Base-by-base conservation (phyloP, 2,888 invertebrate genomes). In the Napeogenes inachia region DNA sequence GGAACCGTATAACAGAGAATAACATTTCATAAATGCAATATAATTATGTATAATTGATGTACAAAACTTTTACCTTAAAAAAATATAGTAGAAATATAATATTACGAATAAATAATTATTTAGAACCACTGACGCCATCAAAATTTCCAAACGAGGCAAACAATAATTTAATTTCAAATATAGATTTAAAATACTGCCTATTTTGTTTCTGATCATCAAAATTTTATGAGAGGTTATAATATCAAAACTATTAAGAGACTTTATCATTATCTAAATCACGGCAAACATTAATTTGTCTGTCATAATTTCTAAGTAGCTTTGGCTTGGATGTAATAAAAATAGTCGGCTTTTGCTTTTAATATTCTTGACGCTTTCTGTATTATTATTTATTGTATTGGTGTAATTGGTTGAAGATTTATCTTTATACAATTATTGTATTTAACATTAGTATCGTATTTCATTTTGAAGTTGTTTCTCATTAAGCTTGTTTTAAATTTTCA, bases 241-340 rank as follows among this genome's bases (percentile, higher is more conserved):
- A 63, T 68, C 63, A 61, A 64, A 68, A 64, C 66, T 65, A 69
- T 70, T 67, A 66, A 84, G 81, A 71, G 72, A 78, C 74, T 79
- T 85, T 85, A 86, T 87, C 85, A 82, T 79, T 81, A 86, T 86
- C 81, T 78, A 74, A 79, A 87, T 85, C 85, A 80, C 76, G 70
- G 75, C 69, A 68, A 68, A 75, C 82, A 85, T 85, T 85, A 84
- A 85, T 86, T 80, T 74, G 71, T 79, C 78, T 84, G 84, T 82
- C 85, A 84, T 84, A 81, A 85, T 84, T 61, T 65, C 61, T 61
- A 64, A 61, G 66, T 66, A 66, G 67, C 61, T 59, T 63, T 54
- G 56, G 30, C 30, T 21, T 38, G 56, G 56, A 54, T 30, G 61
- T 62, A 61, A 63, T 65, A 62, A 65, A 61, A 65, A 61, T 62